phyloP scores from a whole-genome alignment of 92 coral and sea anemone genomes.

The Epizoanthus illoricatus region DNA sequence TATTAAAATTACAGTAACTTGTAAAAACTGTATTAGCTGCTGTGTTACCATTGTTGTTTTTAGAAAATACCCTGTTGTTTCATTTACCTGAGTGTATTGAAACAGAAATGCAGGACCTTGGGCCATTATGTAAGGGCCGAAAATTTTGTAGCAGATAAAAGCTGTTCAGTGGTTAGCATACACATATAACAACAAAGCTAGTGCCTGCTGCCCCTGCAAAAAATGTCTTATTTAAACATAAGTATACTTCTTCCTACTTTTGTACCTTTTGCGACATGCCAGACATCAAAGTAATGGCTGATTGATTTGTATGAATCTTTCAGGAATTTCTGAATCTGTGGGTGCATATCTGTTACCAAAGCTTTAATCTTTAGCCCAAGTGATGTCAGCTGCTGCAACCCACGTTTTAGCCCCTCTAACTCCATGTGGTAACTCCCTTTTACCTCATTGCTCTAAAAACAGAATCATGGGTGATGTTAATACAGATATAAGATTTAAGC shows the following conservation, averaged over 20 bases:
- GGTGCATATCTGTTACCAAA: conserved; percentile 26
- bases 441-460: conserved; percentile 28
- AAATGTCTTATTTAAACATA: not conserved
- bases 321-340: conserved; percentile 3
- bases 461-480: too few relatives aligned
- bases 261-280: conserved; percentile 44
- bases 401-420: conserved; percentile 38
- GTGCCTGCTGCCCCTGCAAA: too few relatives aligned
- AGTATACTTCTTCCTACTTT: not conserved
- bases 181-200: not conserved
- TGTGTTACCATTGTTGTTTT: too few relatives aligned
- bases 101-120: not conserved
- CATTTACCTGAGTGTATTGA: too few relatives aligned
- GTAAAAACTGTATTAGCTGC: too few relatives aligned
- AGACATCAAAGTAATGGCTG: conserved; percentile 34
- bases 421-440: conserved; percentile 36
- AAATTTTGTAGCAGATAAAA: not conserved
- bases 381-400: not conserved
- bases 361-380: conserved; percentile 30
- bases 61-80: too few relatives aligned
- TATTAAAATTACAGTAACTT: too few relatives aligned
- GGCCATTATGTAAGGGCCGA: not conserved
- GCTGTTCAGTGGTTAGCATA: not conserved
- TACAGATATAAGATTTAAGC: too few relatives aligned
- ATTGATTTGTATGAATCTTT: not conserved